Evolutionary conservation across 2,888 invertebrate genomes (phyloP).

Genomic region (Spicauda simplicius): DNA sequence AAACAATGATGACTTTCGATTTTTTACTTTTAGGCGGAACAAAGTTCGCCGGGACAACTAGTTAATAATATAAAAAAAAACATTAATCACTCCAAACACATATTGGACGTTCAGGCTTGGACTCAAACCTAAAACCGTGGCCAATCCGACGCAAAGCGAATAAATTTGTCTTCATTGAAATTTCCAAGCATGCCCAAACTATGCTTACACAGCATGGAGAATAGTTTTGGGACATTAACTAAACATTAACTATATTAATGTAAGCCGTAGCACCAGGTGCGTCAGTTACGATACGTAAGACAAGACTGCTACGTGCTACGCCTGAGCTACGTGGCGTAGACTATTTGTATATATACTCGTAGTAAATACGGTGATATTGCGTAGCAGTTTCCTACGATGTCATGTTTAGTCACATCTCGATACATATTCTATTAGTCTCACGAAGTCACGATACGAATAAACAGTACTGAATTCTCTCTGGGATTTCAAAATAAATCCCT

Average conservation of each 20-base stretch:
- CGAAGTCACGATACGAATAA: background rate
- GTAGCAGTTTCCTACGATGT: no score
- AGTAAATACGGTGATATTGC: no score
- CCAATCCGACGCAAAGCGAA: background rate
- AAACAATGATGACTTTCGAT: no score
- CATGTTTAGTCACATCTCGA: no score
- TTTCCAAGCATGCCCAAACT: background rate
- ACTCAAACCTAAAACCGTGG: background rate
- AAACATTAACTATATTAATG: constrained; percentile 32
- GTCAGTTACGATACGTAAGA: background rate
- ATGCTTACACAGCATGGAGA: background rate
- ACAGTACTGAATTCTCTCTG: background rate
- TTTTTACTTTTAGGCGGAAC: no score
- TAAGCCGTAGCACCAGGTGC: constrained; percentile 7
- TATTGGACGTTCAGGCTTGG: background rate
- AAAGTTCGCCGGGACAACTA: no score
- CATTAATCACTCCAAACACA: no score
- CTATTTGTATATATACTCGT: background rate
- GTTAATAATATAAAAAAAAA: no score
- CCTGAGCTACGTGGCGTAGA: background rate
- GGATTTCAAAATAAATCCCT: background rate
- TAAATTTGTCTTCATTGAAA: background rate
- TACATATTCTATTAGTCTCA: no score
- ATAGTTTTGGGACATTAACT: constrained; percentile 38
- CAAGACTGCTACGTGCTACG: constrained; percentile 10